Conservation (phyloP, 1,140 invertebrate species). For the roundworm (Caenorhabditis elegans) region DNA sequence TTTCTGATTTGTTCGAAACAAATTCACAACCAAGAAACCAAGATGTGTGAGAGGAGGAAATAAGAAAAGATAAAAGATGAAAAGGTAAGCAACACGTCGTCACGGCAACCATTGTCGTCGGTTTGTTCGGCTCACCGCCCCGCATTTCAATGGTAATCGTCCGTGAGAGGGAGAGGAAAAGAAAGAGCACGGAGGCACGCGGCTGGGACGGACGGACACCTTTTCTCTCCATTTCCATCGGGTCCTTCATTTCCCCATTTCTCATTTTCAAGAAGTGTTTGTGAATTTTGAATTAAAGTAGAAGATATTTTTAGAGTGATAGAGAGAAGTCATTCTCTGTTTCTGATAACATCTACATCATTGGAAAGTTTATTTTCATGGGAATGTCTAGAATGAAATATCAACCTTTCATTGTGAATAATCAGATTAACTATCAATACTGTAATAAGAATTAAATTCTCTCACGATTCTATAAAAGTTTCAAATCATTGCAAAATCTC, state of each 20-base stretch:
- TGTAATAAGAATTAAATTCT: no score
- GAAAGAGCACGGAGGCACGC: conserved; percentile 13
- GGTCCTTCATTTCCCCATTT: background rate
- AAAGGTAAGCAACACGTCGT: conserved; percentile 29
- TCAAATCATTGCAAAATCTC: no score
- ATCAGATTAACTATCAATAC: no score
- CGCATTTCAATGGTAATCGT: conserved; percentile 32
- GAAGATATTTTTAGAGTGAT: no score
- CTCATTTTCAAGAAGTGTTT: background rate
- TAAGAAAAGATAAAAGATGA: conserved; percentile 32
- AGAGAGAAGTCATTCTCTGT: background rate
- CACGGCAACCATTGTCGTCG: conserved; percentile 20
- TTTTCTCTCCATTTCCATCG: background rate
- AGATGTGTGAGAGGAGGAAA: no score
- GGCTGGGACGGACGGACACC: conserved; percentile 14
- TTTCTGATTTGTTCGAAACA: no score
- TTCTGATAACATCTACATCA: background rate
- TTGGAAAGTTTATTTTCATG: no score
- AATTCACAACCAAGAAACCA: no score
- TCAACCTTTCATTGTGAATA: no score
- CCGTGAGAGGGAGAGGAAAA: background rate
- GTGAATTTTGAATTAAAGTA: background rate
- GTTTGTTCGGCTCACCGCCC: conserved; percentile 13
- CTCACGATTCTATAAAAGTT: no score
- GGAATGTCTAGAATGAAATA: no score